Evolutionary conservation across 1,140 invertebrate genomes (phyloP).

Genomic region (Scaptomyza pallida): DNA sequence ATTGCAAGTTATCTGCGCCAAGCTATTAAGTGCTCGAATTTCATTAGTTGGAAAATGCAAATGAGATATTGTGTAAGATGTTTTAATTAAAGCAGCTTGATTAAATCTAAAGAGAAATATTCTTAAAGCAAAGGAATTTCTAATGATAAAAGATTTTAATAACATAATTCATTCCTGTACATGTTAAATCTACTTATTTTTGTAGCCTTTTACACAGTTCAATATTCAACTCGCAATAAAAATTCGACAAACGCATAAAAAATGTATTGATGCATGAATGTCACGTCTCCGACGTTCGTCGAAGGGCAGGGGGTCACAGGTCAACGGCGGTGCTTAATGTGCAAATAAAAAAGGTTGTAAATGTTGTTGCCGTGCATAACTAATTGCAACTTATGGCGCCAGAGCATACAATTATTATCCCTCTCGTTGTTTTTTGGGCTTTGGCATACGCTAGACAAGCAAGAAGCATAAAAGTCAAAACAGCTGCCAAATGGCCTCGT

Average conservation of each 20-base stretch:
- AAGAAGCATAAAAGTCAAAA: constrained; percentile 72
- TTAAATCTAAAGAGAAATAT: no score
- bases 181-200: not conserved
- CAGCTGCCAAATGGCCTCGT: constrained; percentile 54
- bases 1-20: not conserved
- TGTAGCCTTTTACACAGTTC: not conserved
- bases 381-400: constrained; percentile 63
- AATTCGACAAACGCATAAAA: constrained; percentile 72
- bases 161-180: no score
- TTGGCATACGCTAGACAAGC: constrained; percentile 48
- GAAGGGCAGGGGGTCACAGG: constrained; percentile 49
- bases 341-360: constrained; percentile 67
- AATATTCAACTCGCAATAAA: constrained; percentile 45
- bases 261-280: constrained; percentile 58
- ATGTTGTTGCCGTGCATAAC: constrained; percentile 67
- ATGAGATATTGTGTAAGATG: not conserved
- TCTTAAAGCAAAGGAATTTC: no score
- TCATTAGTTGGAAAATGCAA: no score
- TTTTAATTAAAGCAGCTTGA: not conserved
- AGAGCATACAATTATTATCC: constrained; percentile 17
- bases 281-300: constrained; percentile 52
- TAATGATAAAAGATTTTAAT: no score
- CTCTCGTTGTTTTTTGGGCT: not conserved
- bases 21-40: no score
- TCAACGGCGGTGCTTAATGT: constrained; percentile 68